Evolutionary conservation across 2,888 invertebrate species (phyloP).

Genomic region (Tenthredo scrophulariae): DNA sequence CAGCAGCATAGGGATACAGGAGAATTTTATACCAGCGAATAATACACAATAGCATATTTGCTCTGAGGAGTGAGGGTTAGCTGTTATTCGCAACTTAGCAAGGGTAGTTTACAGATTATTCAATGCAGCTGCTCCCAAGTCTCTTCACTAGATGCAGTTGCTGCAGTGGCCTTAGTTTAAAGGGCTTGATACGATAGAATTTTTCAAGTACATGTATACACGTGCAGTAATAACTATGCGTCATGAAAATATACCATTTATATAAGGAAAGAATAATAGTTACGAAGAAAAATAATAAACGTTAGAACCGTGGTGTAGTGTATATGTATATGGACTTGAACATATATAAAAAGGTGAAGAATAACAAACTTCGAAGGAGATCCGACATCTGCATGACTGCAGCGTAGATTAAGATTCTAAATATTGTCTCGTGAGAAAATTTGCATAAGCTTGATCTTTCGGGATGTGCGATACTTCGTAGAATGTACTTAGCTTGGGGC

Average conservation of each 20-base stretch:
- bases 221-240: neutral
- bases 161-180: neutral
- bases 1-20: neutral
- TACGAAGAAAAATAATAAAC: neutral
- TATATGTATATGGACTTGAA: neutral
- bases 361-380: too few species aligned
- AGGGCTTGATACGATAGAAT: neutral
- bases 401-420: neutral
- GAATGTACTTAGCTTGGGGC: neutral
- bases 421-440: constrained; percentile 3
- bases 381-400: neutral
- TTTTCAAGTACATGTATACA: neutral
- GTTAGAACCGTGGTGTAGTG: neutral
- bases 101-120: constrained; percentile 34
- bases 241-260: neutral
- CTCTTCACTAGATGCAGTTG: neutral
- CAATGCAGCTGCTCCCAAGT: neutral
- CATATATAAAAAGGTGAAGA: neutral
- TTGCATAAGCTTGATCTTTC: neutral
- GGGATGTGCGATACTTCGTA: neutral
- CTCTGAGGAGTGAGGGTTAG: neutral
- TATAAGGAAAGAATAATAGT: constrained; percentile 10
- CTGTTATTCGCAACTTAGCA: neutral
- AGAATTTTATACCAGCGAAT: constrained; percentile 10
- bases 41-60: neutral